These are phyloP conservation scores for Euura saliciscinereae DNA, from an alignment of 1,140 invertebrate genomes.

Conservation along the genomic window DNA sequence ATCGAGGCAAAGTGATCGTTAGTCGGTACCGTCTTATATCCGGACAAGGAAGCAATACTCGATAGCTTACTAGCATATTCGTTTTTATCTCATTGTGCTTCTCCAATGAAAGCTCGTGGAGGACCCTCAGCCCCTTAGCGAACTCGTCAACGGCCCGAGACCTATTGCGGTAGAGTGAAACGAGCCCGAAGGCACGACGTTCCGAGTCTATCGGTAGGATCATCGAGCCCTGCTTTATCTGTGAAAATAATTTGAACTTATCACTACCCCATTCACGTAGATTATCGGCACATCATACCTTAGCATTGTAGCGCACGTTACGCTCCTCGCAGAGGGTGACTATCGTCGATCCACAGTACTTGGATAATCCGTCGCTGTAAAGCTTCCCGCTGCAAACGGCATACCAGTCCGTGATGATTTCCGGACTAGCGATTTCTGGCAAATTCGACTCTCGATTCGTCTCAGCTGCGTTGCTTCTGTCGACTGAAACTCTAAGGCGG, in stretches of 20 bases:
- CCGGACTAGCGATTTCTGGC: background rate
- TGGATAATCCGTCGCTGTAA: constrained; percentile 23
- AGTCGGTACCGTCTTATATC: too few relatives aligned
- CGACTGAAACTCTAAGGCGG: too few relatives aligned
- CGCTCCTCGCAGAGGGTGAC: constrained; percentile 20
- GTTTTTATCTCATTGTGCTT: background rate
- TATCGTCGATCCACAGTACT: constrained; percentile 10
- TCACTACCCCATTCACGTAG: background rate
- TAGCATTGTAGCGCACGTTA: constrained; percentile 28
- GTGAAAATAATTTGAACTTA: background rate
- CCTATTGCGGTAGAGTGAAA: constrained; percentile 23
- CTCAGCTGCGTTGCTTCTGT: too few relatives aligned
- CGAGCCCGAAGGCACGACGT: constrained; percentile 21
- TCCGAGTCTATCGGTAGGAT: constrained; percentile 26
- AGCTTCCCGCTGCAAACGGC: constrained; percentile 34
- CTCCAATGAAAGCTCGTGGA: background rate
- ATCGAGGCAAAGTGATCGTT: too few relatives aligned
- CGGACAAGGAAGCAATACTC: too few relatives aligned
- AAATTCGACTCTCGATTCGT: too few relatives aligned
- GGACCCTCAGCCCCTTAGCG: background rate
- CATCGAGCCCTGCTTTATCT: constrained; percentile 33
- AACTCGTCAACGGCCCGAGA: background rate
- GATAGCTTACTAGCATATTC: background rate
- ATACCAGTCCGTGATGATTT: constrained; percentile 11
- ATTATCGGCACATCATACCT: constrained; percentile 17